A percentile compares a stretch with the other conserved stretches of the same genome.
phyloP scores from a whole-genome alignment of 2,797 vertebrate genomes.

The Chaunax sp. region DNA sequence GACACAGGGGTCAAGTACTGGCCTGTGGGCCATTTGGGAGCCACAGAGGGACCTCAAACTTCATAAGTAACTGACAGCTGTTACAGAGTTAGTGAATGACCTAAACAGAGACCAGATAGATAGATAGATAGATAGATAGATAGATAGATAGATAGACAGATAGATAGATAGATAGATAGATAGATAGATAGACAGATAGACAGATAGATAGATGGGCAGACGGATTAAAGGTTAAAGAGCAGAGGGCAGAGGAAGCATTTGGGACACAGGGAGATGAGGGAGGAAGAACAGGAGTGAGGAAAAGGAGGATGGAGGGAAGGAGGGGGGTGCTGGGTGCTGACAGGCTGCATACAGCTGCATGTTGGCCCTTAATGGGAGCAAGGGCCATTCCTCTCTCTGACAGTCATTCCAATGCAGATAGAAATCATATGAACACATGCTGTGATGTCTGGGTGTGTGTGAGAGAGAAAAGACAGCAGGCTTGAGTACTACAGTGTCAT shows the following conservation, averaged over 20 bases:
- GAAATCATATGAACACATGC: constrained; percentile 28
- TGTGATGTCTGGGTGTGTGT: not conserved
- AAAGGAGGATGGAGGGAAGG: constrained; percentile 60
- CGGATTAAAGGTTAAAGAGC: constrained; percentile 74
- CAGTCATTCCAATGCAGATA: constrained; percentile 28
- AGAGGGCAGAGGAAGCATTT: constrained; percentile 82
- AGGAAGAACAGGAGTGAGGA: constrained; percentile 59
- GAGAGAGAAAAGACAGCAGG: not conserved
- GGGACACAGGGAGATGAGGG: constrained; percentile 50
- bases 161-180: too few species aligned
- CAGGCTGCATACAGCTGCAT: constrained; percentile 75
- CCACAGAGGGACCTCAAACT: constrained; percentile 19
- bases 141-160: too few species aligned
- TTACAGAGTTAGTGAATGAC: constrained; percentile 37
- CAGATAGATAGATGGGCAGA: not conserved
- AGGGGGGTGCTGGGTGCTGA: constrained; percentile 67
- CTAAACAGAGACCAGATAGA: too few species aligned
- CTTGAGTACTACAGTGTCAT: not conserved
- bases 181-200: too few species aligned
- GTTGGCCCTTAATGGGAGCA: constrained; percentile 44
- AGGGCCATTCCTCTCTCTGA: constrained; percentile 46
- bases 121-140: too few species aligned
- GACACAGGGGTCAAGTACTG: constrained; percentile 20
- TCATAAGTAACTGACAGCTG: constrained; percentile 45
- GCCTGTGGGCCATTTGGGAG: constrained; percentile 45